phyloP scores from a whole-genome alignment of 2,888 invertebrate species.

The Eristalis pertinax region DNA sequence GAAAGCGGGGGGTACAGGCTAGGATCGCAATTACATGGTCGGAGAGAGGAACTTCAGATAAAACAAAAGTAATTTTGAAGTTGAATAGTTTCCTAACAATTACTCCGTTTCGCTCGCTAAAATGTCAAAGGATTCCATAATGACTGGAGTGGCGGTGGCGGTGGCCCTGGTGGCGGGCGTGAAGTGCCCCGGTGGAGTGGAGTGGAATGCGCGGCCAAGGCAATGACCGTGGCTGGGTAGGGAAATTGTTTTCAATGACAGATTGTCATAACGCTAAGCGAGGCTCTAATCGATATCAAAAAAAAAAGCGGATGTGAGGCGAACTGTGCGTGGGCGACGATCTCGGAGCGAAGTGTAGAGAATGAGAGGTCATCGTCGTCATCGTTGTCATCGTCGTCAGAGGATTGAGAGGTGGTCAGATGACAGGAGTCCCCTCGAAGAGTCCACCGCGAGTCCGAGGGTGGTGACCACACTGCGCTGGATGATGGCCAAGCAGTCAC shows the following conservation, averaged over 20 bases:
- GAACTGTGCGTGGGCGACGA: neutral
- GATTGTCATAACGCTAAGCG: slow-evolving; percentile 1
- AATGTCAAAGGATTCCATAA: slow-evolving; percentile 31
- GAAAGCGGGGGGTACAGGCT: neutral
- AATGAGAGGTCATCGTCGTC: neutral
- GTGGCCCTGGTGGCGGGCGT: neutral
- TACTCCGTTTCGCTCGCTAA: slow-evolving; percentile 12
- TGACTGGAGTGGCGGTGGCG: slow-evolving; percentile 8
- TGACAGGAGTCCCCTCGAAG: neutral
- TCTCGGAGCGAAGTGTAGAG: neutral
- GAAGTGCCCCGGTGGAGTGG: neutral
- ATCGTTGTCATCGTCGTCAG: no score
- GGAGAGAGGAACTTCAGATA: slow-evolving; percentile 6
- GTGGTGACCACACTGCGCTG: neutral
- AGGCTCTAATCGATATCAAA: neutral
- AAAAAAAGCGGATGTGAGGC: neutral
- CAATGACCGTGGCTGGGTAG: neutral
- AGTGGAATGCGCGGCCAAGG: neutral
- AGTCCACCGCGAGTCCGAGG: neutral
- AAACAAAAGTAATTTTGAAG: slow-evolving; percentile 42
- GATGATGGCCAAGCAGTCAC: neutral
- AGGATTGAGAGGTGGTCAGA: no score
- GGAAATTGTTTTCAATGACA: slow-evolving; percentile 9
- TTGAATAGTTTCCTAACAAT: slow-evolving; percentile 43
- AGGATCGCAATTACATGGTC: neutral